These are phyloP conservation scores for Phocides pigmalion DNA, from an alignment of 1,140 invertebrate species.

Conservation along the genomic window DNA sequence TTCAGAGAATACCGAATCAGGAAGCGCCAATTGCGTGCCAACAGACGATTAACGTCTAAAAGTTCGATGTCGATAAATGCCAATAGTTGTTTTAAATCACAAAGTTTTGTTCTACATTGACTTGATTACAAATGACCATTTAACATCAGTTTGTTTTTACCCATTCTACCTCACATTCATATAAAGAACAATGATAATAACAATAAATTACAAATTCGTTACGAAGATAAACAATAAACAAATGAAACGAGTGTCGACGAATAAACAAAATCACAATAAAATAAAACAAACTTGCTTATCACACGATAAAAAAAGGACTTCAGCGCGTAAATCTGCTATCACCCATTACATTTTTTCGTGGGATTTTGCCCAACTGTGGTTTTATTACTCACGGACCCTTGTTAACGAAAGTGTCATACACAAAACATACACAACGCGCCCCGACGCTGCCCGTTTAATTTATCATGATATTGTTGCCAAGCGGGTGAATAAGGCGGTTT, in stretches of 20 bases:
- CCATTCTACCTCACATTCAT: no score
- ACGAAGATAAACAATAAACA: background rate
- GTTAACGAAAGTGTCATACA: conserved; percentile 35
- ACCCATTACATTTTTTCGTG: conserved; percentile 14
- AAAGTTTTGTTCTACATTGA: no score
- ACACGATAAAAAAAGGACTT: conserved; percentile 7
- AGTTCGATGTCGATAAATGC: no score
- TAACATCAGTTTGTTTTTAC: no score
- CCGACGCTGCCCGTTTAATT: conserved; percentile 19
- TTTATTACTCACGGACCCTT: conserved; percentile 34
- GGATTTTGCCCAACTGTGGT: conserved; percentile 24
- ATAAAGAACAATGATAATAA: no score
- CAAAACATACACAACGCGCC: conserved; percentile 20
- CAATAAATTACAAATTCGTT: no score
- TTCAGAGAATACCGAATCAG: no score
- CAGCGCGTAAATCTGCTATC: conserved; percentile 18
- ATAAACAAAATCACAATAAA: background rate
- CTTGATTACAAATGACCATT: no score
- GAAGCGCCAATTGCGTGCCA: no score
- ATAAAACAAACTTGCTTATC: conserved; percentile 18
- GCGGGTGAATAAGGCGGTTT: background rate
- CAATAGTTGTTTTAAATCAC: no score
- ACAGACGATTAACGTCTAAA: no score
- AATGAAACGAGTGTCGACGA: background rate
- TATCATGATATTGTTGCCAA: conserved; percentile 36